A percentile compares a stretch with the other conserved stretches of the same genome.
Conservation (phyloP, 2,797 vertebrate species). For the Coregonus suidteri region DNA sequence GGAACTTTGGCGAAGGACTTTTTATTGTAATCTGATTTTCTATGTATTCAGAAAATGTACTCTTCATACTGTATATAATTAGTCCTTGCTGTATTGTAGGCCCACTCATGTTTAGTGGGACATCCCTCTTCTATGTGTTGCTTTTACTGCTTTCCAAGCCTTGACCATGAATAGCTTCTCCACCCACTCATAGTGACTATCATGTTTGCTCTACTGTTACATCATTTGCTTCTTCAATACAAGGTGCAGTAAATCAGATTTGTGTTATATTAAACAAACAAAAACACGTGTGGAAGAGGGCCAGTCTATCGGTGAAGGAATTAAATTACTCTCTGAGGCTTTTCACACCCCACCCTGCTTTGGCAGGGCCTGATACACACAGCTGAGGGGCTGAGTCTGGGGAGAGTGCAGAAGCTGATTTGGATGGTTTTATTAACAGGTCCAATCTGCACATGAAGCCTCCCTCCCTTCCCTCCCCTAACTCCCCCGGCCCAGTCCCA, state of each 20-base stretch:
- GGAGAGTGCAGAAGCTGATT: slow-evolving; percentile 46
- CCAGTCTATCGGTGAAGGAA: slow-evolving; percentile 44
- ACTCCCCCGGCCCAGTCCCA: slow-evolving; percentile 5
- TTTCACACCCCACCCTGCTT: slow-evolving; percentile 43
- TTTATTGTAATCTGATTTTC: neutral
- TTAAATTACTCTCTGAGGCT: slow-evolving; percentile 42
- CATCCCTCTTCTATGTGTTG: too few species aligned
- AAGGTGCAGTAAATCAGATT: neutral
- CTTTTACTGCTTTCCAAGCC: neutral
- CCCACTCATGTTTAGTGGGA: too few species aligned
- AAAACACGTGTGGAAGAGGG: slow-evolving; percentile 30
- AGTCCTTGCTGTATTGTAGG: neutral
- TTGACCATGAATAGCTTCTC: neutral
- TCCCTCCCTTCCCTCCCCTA: slow-evolving; percentile 6
- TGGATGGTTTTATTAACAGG: slow-evolving; percentile 47
- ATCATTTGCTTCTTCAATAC: neutral
- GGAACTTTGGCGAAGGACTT: neutral
- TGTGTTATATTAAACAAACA: slow-evolving; percentile 21
- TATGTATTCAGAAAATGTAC: neutral
- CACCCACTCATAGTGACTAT: neutral
- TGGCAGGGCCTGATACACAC: slow-evolving; percentile 30
- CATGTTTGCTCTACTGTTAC: neutral
- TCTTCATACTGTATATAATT: neutral
- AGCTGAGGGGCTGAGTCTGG: slow-evolving; percentile 26
- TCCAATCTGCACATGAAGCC: slow-evolving; percentile 40